Conservation (phyloP, 37 sponge, comb jelly and placozoan species). For the Agelas oroides region DNA sequence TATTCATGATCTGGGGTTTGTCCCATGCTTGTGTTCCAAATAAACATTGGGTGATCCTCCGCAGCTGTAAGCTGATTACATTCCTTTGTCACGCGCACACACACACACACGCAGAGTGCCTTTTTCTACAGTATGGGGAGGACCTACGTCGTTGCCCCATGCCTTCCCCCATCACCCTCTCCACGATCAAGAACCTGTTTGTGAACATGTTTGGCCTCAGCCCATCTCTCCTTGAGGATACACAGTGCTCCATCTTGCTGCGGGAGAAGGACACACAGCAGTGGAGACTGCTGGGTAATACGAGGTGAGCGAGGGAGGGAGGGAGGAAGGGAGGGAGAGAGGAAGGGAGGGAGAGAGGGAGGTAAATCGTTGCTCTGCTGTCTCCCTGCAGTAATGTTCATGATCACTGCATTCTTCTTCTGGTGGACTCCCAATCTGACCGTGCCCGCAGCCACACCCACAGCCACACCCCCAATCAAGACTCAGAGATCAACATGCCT, state of each 20-base stretch:
- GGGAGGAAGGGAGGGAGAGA: background rate
- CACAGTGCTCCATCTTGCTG: conserved; percentile 40
- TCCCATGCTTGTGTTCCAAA: no score
- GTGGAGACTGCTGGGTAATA: conserved; percentile 54
- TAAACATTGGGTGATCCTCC: no score
- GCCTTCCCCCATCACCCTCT: conserved; percentile 81
- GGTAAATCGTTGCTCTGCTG: background rate
- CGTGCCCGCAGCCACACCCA: background rate
- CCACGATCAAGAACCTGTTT: conserved; percentile 74
- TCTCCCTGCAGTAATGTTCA: conserved; percentile 13
- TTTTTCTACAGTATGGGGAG: conserved; percentile 66
- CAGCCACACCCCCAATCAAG: background rate
- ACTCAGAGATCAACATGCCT: conserved; percentile 32
- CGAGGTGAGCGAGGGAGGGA: conserved; percentile 43
- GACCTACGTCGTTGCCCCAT: conserved; percentile 69
- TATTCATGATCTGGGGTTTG: no score
- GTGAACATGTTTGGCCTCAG: conserved; percentile 71
- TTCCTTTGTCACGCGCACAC: background rate
- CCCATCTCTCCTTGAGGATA: conserved; percentile 29
- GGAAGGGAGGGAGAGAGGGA: background rate
- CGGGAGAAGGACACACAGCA: conserved; percentile 30
- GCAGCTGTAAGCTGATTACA: no score
- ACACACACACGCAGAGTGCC: conserved; percentile 56
- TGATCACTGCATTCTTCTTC: conserved; percentile 24
- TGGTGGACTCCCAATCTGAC: conserved; percentile 6